Evolutionary conservation across 1,140 invertebrate genomes (phyloP), one percentile per base, ranked within the genome.

Genomic region (Lepeophtheirus salmonis): DNA sequence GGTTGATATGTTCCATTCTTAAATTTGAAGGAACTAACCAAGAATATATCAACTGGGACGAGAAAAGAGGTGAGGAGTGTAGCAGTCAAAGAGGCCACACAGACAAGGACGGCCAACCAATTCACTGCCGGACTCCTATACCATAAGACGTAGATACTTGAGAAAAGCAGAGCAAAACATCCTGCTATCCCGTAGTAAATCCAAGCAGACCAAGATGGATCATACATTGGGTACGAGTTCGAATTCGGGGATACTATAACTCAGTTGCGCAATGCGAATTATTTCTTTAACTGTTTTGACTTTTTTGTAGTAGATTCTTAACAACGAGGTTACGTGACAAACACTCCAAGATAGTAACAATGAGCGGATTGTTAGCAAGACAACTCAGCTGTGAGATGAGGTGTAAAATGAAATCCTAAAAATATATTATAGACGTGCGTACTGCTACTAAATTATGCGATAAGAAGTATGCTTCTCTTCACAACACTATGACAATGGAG

Each of bases 11-110:
- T 65, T 56, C 74, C 74, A 68, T 74, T 63, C 21, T 65, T 62
- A 26, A 69, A 64, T 61, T 75, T 75, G 72, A 74, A 74, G 62
- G 64, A 74, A 0, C 73, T 74, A 0, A 73, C 72, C 1, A 75
- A 62, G 65, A 74, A 74, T 12, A 75, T 70, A 65, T 75, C 74
- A n/a, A 74, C 70, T 2, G 73, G 74, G 6, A 74, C 64, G 10
- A 75, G 62, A 17, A 68, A 68, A 4, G 71, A 69, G 17, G 72
- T 71, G 10, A 74, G 56, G 20, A 75, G 61, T 3, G 72, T 68
- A 3, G 72, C 64, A n/a, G 67, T 67, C 12, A 75, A 62, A 22
- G 68, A 68, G 18, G 71, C 30, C 14, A 72, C 67, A 18, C 69
- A 65, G 25, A 41, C 17, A 23, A 30, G n/a, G 3, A 30, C 17